Conservation (phyloP, 2,888 invertebrate species). For the Tetramorium bicarinatum region DNA sequence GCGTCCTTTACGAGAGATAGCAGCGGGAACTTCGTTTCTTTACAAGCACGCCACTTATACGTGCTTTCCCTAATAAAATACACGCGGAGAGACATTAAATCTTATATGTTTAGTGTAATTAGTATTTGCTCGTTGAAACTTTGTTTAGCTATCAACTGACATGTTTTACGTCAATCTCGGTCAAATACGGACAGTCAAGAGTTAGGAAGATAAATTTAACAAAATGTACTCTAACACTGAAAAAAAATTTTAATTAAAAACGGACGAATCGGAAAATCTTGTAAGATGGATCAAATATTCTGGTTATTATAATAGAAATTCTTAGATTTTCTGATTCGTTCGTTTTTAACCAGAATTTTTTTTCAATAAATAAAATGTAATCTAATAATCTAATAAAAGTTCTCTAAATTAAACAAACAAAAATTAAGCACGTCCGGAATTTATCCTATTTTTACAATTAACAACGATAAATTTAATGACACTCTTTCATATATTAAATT, state of each 20-base stretch:
- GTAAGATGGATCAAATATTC: no score
- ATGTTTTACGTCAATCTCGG: neutral
- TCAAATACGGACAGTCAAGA: neutral
- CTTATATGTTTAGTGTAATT: neutral
- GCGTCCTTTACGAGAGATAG: constrained; percentile 42
- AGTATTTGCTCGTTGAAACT: constrained; percentile 14
- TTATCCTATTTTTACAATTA: neutral
- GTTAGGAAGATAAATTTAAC: neutral
- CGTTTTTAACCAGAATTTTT: no score
- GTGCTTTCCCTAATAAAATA: constrained; percentile 8
- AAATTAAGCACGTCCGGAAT: neutral
- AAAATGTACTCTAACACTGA: neutral
- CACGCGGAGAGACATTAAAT: neutral
- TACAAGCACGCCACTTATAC: neutral
- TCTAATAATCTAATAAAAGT: no score
- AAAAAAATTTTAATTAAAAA: no score
- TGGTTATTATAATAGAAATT: no score
- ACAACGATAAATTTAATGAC: neutral
- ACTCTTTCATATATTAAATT: neutral
- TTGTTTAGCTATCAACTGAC: neutral
- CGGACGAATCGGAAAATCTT: no score
- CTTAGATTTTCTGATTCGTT: no score
- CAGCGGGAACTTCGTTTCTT: constrained; percentile 10
- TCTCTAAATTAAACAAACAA: neutral
- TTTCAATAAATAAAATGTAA: no score